Evolutionary conservation across 2,113 vertebrate genomes (phyloP).

Genomic region (Platichthys flesus): DNA sequence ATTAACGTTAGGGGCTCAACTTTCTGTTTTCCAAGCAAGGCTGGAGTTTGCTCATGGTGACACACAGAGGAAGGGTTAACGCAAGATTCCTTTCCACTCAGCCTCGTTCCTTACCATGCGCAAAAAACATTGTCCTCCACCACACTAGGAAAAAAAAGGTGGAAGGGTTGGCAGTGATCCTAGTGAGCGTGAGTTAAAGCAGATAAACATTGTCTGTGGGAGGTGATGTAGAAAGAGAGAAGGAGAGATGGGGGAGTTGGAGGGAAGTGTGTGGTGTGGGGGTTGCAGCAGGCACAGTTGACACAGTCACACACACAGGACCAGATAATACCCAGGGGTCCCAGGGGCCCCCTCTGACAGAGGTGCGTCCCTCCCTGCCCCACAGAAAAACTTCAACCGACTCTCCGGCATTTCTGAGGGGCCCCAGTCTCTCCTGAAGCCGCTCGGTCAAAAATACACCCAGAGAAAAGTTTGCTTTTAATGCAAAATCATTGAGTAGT

Average conservation of each 20-base stretch:
- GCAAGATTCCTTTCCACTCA: not conserved
- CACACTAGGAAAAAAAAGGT: slow-evolving; percentile 7
- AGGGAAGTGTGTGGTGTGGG: slow-evolving; percentile 6
- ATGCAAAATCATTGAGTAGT: slow-evolving; percentile 18
- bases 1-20: slow-evolving; percentile 49
- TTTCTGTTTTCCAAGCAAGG: slow-evolving; percentile 53
- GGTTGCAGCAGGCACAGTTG: slow-evolving; percentile 29
- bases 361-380: slow-evolving; percentile 60
- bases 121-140: slow-evolving; percentile 35
- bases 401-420: slow-evolving; percentile 28
- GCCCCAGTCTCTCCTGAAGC: slow-evolving; percentile 29
- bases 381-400: slow-evolving; percentile 51
- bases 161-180: not conserved
- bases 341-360: slow-evolving; percentile 53
- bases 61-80: slow-evolving; percentile 47
- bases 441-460: not conserved
- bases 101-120: slow-evolving; percentile 28
- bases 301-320: slow-evolving; percentile 42
- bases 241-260: slow-evolving; percentile 15
- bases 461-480: not conserved
- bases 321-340: slow-evolving; percentile 63
- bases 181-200: slow-evolving; percentile 18
- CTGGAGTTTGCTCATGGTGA: slow-evolving; percentile 49
- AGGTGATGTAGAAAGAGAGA: slow-evolving; percentile 50
- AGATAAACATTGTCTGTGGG: slow-evolving; percentile 64